Percentiles rank a stretch among this genome's conserved stretches.
These are phyloP conservation scores for Drosophila insularis DNA, from an alignment of 1,140 invertebrate genomes.

Conservation along the genomic window DNA sequence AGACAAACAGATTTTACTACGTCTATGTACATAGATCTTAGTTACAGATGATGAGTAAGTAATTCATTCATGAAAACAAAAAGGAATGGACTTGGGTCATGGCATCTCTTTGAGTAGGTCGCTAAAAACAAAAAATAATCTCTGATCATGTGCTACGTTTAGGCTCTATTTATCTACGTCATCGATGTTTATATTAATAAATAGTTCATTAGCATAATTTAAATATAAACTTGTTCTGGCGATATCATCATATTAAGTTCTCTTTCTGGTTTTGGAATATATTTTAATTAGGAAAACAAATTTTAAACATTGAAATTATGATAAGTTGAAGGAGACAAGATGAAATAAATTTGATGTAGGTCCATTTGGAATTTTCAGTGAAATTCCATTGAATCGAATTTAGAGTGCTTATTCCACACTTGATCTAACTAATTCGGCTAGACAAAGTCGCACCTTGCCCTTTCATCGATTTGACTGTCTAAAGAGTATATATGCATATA, in stretches of 20 bases:
- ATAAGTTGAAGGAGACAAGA: too few relatives aligned
- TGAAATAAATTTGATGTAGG: too few relatives aligned
- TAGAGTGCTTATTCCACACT: too few relatives aligned
- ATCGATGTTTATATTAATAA: background rate
- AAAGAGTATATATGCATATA: background rate
- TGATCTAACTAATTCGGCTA: too few relatives aligned
- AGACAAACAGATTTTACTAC: conserved; percentile 22
- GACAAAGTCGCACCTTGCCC: background rate
- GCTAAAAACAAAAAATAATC: too few relatives aligned
- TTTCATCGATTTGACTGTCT: background rate
- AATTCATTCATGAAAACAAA: conserved; percentile 39
- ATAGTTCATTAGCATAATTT: background rate
- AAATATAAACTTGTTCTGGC: background rate
- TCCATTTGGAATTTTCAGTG: too few relatives aligned
- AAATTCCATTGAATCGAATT: too few relatives aligned
- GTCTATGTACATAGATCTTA: background rate
- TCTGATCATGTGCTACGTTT: background rate
- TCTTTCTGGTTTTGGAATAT: too few relatives aligned
- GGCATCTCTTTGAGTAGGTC: background rate
- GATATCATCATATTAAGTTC: too few relatives aligned
- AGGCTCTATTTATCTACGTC: background rate
- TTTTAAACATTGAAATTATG: too few relatives aligned
- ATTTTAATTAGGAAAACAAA: too few relatives aligned
- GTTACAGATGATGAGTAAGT: conserved; percentile 21
- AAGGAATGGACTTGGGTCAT: conserved; percentile 36